These are phyloP conservation scores for Ictidomys tridecemlineatus DNA, from an alignment of 2,113 vertebrate species.

Conservation along the genomic window DNA sequence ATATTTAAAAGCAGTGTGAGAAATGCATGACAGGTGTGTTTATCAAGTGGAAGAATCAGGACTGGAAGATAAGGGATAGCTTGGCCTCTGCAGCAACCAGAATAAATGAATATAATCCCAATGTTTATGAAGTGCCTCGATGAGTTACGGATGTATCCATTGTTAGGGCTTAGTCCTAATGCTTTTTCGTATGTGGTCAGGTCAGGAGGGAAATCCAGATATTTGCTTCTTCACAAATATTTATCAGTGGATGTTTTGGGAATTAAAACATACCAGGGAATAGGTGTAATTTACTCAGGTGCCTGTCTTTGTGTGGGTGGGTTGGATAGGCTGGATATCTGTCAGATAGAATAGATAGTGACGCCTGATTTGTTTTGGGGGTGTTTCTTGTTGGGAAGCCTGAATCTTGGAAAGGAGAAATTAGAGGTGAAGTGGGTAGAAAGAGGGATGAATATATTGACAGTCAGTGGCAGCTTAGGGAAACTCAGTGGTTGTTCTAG, in stretches of 20 bases:
- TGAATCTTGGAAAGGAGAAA: background rate
- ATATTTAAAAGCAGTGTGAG: background rate
- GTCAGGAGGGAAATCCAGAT: slow-evolving; percentile 57
- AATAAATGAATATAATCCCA: slow-evolving; percentile 41
- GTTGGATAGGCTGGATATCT: background rate
- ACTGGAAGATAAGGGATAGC: background rate
- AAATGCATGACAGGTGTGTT: background rate
- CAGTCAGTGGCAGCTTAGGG: background rate
- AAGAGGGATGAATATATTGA: background rate
- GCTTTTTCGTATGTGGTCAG: slow-evolving; percentile 55
- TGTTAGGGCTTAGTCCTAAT: slow-evolving; percentile 47
- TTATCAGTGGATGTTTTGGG: slow-evolving; percentile 54
- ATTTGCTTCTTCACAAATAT: slow-evolving; percentile 67
- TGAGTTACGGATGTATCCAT: slow-evolving; percentile 45
- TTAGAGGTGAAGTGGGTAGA: background rate
- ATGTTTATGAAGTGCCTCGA: slow-evolving; percentile 27
- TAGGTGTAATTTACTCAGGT: slow-evolving; percentile 4
- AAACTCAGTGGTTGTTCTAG: background rate
- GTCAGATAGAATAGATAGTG: background rate
- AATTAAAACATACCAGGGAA: slow-evolving; percentile 60
- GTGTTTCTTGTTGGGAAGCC: background rate
- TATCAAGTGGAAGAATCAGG: background rate
- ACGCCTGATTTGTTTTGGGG: background rate
- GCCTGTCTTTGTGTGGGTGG: background rate
- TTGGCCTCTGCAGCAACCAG: background rate